Conservation (phyloP, 2,113 vertebrate genomes). For the Ursus arctos region DNA sequence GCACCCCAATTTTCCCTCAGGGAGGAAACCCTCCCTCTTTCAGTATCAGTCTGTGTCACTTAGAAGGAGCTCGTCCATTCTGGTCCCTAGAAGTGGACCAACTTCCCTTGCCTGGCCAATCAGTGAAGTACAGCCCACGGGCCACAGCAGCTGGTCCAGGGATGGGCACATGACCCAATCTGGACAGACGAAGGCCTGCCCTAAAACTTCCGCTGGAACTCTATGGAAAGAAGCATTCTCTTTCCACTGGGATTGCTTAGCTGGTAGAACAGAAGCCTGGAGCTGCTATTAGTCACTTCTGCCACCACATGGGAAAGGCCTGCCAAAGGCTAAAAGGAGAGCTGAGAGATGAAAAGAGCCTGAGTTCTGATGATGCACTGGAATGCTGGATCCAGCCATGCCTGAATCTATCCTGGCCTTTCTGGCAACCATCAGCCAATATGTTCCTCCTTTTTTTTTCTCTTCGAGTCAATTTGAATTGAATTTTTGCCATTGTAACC, state of each 20-base stretch:
- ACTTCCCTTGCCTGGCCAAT: neutral
- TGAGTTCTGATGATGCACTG: neutral
- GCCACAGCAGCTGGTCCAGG: neutral
- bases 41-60: neutral
- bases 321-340: neutral
- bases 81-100: neutral
- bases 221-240: neutral
- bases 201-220: neutral
- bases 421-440: neutral
- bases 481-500: neutral
- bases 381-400: conserved; percentile 6
- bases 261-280: neutral
- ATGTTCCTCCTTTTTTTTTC: neutral
- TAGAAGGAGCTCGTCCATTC: neutral
- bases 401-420: neutral
- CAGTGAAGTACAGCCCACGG: neutral
- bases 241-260: neutral
- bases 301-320: neutral
- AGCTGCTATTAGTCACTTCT: neutral
- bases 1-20: neutral
- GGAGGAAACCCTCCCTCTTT: neutral
- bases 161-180: neutral
- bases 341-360: neutral
- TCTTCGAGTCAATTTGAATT: neutral
- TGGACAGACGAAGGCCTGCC: neutral